Percentiles rank a stretch among this genome's conserved stretches.
These are phyloP conservation scores for Sinohyriopsis cumingii DNA, from an alignment of 2,888 invertebrate species.

Conservation along the genomic window DNA sequence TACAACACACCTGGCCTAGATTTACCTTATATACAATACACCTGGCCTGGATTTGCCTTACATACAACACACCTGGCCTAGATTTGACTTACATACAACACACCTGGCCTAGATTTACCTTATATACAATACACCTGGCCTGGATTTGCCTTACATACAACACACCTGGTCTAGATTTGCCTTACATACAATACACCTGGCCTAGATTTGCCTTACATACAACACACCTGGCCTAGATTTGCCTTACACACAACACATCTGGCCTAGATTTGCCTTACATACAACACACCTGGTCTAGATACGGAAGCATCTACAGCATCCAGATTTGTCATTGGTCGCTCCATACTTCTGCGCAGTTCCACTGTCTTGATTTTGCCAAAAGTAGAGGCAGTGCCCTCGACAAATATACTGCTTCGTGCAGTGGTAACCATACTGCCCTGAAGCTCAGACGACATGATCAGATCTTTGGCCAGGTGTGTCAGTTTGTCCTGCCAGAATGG, in stretches of 20 bases:
- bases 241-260: too few relatives aligned
- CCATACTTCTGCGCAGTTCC: conserved; percentile 49
- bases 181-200: conserved; percentile 40
- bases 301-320: conserved; percentile 41
- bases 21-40: too few relatives aligned
- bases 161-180: conserved; percentile 46
- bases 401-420: conserved; percentile 56
- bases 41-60: too few relatives aligned
- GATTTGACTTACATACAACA: neutral
- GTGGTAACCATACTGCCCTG: conserved; percentile 48
- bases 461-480: conserved; percentile 62
- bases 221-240: conserved; percentile 50
- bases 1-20: conserved; percentile 49
- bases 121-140: too few relatives aligned
- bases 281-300: conserved; percentile 49
- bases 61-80: conserved; percentile 46
- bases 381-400: conserved; percentile 56
- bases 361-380: conserved; percentile 59
- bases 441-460: conserved; percentile 50
- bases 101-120: conserved; percentile 54
- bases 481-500: conserved; percentile 70
- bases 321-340: conserved; percentile 44
- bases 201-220: conserved; percentile 11
- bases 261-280: too few relatives aligned
- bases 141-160: neutral